These are phyloP conservation scores for Clitarchus hookeri DNA, from an alignment of 2,888 invertebrate species.

Conservation along the genomic window DNA sequence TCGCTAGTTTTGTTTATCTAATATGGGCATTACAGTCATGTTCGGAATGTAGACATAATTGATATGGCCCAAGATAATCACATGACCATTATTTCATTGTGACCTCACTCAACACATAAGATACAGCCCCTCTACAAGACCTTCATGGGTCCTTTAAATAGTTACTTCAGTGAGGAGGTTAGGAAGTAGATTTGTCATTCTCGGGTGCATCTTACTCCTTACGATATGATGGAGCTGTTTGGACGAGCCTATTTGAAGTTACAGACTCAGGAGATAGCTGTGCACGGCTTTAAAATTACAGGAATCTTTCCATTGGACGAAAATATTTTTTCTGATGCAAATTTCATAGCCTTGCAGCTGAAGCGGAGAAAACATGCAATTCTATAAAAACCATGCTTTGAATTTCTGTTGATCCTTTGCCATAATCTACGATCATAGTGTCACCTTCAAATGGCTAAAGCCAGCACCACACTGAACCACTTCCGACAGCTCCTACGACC, in stretches of 20 bases:
- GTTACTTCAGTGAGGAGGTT: too few species aligned
- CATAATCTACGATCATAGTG: too few species aligned
- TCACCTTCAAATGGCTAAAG: too few species aligned
- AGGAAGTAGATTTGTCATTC: neutral
- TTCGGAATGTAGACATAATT: slow-evolving; percentile 26
- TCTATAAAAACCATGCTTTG: too few species aligned
- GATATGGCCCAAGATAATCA: slow-evolving; percentile 29
- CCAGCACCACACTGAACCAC: too few species aligned
- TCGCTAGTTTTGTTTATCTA: slow-evolving; percentile 22
- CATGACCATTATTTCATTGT: slow-evolving; percentile 24
- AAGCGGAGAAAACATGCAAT: neutral
- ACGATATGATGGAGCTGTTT: too few species aligned
- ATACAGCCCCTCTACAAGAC: slow-evolving; percentile 26
- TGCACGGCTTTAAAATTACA: neutral
- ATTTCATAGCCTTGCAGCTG: neutral
- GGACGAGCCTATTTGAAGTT: neutral
- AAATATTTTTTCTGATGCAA: slow-evolving; percentile 17
- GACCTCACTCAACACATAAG: slow-evolving; percentile 26
- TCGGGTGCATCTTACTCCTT: neutral
- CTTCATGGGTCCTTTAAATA: slow-evolving; percentile 11
- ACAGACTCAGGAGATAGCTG: too few species aligned
- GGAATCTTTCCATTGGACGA: slow-evolving; percentile 21
- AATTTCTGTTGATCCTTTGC: too few species aligned
- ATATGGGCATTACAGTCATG: slow-evolving; percentile 29
- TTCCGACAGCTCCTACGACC: too few species aligned